A percentile compares a stretch with the other conserved stretches of the same genome.
Conservation (phyloP, 2,113 vertebrate species). For the Psephotus haematonotus region DNA sequence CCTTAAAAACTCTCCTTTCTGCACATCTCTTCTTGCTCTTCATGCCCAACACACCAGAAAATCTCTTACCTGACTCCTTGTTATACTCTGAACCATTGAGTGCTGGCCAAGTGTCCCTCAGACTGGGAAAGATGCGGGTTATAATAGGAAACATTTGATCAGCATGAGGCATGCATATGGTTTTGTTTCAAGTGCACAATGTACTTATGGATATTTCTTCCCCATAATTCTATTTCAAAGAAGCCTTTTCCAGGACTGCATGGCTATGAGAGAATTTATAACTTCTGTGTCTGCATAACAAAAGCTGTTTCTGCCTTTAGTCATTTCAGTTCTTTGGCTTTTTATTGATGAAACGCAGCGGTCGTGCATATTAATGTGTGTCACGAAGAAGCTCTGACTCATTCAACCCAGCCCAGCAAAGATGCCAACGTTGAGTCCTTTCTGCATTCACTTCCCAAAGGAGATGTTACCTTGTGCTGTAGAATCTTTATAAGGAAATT, state of each 20-base stretch:
- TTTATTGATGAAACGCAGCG: conserved; percentile 30
- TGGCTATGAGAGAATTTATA: background rate
- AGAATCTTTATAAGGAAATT: conserved; percentile 55
- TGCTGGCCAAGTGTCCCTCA: background rate
- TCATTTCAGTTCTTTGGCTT: background rate
- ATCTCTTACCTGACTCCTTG: background rate
- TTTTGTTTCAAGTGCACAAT: conserved; percentile 14
- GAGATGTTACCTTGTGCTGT: conserved; percentile 1
- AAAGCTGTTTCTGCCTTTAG: conserved; percentile 38
- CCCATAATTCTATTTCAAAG: background rate
- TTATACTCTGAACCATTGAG: background rate
- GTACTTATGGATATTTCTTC: conserved; percentile 22
- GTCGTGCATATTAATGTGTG: conserved; percentile 4
- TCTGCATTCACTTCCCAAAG: background rate
- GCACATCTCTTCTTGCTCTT: background rate
- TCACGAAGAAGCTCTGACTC: background rate
- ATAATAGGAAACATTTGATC: background rate
- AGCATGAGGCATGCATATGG: background rate
- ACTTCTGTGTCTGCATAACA: background rate
- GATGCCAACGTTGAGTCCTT: conserved; percentile 23
- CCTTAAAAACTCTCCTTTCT: background rate
- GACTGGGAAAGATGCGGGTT: background rate
- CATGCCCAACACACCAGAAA: accelerated
- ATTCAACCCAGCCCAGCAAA: background rate
- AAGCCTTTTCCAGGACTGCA: conserved; percentile 37